phyloP scores from a whole-genome alignment of 2,888 invertebrate genomes.

The Sisyra terminalis region DNA sequence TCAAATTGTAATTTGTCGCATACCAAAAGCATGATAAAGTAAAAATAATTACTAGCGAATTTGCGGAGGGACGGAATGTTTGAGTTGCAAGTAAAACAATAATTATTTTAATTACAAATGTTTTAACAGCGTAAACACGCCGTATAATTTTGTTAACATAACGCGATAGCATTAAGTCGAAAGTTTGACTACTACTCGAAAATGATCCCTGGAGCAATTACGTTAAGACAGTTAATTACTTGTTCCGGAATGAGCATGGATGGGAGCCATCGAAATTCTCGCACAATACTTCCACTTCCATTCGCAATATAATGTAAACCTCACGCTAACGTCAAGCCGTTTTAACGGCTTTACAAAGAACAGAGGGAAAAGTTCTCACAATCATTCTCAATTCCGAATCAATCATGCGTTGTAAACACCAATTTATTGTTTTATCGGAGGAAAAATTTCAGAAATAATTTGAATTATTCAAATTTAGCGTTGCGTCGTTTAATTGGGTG shows the following conservation, averaged over 20 bases:
- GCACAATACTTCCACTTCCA: not conserved
- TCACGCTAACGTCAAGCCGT: not conserved
- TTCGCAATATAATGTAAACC: conserved; percentile 1
- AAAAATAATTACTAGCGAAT: too few species aligned
- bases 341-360: not conserved
- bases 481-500: not conserved
- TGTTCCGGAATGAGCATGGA: conserved; percentile 1
- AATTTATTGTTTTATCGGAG: not conserved
- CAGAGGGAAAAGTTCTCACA: not conserved
- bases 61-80: too few species aligned
- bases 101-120: too few species aligned
- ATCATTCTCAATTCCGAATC: not conserved
- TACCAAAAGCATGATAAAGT: too few species aligned
- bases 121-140: too few species aligned
- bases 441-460: too few species aligned
- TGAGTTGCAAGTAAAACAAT: too few species aligned
- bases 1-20: too few species aligned
- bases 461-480: too few species aligned
- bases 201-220: conserved; percentile 33
- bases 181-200: conserved; percentile 30
- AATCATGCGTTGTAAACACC: conserved; percentile 2
- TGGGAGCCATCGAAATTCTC: not conserved
- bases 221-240: conserved; percentile 30
- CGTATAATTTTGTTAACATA: not conserved
- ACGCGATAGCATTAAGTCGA: conserved; percentile 10